A percentile compares a stretch with the other conserved stretches of the same genome.
phyloP scores from a whole-genome alignment of 1,140 invertebrate genomes.

The Notospermus geniculatus region DNA sequence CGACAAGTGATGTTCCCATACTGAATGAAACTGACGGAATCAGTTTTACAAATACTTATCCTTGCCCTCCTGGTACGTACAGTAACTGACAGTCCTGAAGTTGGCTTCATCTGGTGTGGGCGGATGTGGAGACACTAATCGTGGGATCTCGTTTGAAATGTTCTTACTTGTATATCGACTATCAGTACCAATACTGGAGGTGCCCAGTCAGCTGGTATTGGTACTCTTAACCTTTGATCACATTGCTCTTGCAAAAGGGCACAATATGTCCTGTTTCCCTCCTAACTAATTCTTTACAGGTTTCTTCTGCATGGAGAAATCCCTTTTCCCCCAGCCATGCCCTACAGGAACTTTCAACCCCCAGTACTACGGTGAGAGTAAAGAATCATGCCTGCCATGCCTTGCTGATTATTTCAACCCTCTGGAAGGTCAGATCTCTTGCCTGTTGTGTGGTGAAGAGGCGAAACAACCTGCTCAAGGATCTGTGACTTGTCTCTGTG shows the following conservation, averaged over 20 bases:
- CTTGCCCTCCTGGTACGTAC: conserved; percentile 43
- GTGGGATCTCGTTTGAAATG: no score
- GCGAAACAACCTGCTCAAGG: conserved; percentile 35
- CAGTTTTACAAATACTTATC: conserved; percentile 41
- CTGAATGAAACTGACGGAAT: conserved; percentile 36
- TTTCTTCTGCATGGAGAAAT: conserved; percentile 40
- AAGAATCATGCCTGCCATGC: conserved; percentile 35
- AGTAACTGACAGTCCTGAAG: no score
- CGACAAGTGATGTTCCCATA: conserved; percentile 44
- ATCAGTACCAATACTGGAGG: no score
- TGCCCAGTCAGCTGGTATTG: no score
- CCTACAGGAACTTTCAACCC: conserved; percentile 37
- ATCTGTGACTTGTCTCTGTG: conserved; percentile 39
- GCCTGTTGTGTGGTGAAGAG: conserved; percentile 42
- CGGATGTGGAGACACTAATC: no score
- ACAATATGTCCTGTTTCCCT: no score
- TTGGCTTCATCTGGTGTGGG: no score
- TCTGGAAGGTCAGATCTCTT: conserved; percentile 40
- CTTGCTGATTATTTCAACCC: conserved; percentile 45
- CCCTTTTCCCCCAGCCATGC: conserved; percentile 32
- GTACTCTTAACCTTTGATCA: no score
- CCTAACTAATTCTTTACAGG: conserved; percentile 27
- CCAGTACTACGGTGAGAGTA: conserved; percentile 26
- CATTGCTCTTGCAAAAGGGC: no score
- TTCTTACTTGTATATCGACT: no score